A percentile compares a stretch with the other conserved stretches of the same genome.
Conservation (phyloP, 2,888 invertebrate species). For the Thereva nobilitata region DNA sequence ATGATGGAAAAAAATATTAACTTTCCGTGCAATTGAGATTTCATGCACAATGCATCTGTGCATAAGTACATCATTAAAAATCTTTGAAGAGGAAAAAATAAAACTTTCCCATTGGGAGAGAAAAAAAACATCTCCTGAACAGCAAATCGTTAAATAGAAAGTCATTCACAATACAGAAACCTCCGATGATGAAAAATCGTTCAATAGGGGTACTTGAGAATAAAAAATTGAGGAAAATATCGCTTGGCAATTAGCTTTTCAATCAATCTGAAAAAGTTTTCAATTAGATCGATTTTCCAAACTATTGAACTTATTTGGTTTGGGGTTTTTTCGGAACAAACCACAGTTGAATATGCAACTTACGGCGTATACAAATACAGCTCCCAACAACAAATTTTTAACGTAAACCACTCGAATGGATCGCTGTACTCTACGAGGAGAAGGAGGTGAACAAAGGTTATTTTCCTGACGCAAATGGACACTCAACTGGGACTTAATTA, state of each 20-base stretch:
- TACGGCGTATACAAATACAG: neutral
- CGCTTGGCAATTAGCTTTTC: slow-evolving; percentile 31
- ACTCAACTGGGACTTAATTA: slow-evolving; percentile 20
- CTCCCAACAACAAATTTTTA: no score
- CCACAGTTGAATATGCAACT: neutral
- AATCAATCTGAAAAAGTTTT: slow-evolving; percentile 33
- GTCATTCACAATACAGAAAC: slow-evolving; percentile 16
- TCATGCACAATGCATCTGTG: neutral
- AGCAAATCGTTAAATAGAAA: neutral
- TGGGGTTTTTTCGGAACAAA: slow-evolving; percentile 16
- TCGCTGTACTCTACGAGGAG: neutral
- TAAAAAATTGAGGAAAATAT: slow-evolving; percentile 19
- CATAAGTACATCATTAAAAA: slow-evolving; percentile 30
- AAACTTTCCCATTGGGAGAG: slow-evolving; percentile 3
- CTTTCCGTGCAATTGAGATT: neutral
- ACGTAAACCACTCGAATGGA: neutral
- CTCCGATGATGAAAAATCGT: slow-evolving; percentile 22
- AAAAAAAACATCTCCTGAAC: no score
- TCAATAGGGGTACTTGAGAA: slow-evolving; percentile 15
- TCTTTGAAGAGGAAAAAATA: slow-evolving; percentile 26
- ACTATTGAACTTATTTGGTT: slow-evolving; percentile 21
- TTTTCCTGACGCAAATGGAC: neutral
- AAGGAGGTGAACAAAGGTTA: slow-evolving; percentile 7
- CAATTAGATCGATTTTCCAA: slow-evolving; percentile 33
- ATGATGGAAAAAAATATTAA: no score